phyloP scores from a whole-genome alignment of 2,888 invertebrate genomes.

The Dorcus hopei region DNA sequence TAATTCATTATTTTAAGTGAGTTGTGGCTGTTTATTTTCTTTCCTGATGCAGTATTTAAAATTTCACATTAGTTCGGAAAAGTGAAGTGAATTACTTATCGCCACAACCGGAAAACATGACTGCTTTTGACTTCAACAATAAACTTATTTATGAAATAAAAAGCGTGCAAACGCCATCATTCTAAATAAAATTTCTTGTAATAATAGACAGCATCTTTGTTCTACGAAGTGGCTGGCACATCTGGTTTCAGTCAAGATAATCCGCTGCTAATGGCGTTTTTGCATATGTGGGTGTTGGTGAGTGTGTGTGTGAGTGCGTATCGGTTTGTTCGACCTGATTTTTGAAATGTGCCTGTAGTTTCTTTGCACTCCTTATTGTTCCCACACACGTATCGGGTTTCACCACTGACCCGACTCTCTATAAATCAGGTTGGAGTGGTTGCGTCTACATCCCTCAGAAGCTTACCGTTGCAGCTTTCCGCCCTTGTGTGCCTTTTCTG shows the following conservation, averaged over 20 bases:
- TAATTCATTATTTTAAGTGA: too few relatives aligned
- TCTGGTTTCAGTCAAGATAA: constrained; percentile 41
- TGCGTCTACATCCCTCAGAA: constrained; percentile 13
- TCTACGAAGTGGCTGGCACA: constrained; percentile 37
- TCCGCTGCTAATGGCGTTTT: constrained; percentile 17
- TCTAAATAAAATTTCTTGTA: constrained; percentile 2
- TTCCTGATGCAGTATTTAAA: too few relatives aligned
- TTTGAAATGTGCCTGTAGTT: constrained; percentile 27
- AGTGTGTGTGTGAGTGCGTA: constrained; percentile 25
- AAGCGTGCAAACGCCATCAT: too few relatives aligned
- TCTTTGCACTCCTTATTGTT: constrained; percentile 33
- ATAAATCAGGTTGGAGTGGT: constrained; percentile 37
- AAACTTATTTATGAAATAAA: too few relatives aligned
- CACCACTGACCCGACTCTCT: constrained; percentile 41
- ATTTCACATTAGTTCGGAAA: too few relatives aligned
- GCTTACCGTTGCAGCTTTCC: neutral
- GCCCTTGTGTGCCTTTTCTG: neutral
- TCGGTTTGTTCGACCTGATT: constrained; percentile 32
- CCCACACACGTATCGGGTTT: constrained; percentile 40
- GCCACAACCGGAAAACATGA: too few relatives aligned
- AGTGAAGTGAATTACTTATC: too few relatives aligned
- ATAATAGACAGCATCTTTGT: constrained; percentile 31
- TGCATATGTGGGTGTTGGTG: constrained; percentile 12
- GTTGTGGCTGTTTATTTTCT: too few relatives aligned
- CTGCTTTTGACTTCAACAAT: too few relatives aligned